Conservation (phyloP, 2,113 vertebrate species). For the Lucifuga dentata region DNA sequence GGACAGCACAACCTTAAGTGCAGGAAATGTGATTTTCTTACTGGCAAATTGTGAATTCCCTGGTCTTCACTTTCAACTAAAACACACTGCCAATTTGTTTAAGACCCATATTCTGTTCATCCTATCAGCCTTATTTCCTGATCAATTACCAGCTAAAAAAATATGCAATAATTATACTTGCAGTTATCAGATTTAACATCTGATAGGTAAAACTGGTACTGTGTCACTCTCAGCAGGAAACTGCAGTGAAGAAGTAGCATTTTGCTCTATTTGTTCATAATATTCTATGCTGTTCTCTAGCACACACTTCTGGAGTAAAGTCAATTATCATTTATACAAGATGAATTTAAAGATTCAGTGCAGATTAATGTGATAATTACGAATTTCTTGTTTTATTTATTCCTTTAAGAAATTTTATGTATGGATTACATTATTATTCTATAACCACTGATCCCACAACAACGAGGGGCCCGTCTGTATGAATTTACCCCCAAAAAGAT, state of each 20-base stretch:
- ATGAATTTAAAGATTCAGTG: background rate
- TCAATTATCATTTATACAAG: background rate
- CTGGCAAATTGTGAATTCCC: background rate
- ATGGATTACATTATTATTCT: too few relatives aligned
- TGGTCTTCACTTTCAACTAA: too few relatives aligned
- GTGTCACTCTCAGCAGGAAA: background rate
- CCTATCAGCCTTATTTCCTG: too few relatives aligned
- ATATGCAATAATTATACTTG: too few relatives aligned
- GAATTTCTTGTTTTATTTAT: constrained; percentile 21
- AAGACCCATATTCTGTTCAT: too few relatives aligned
- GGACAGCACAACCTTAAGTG: constrained; percentile 6
- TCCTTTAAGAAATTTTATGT: constrained; percentile 14
- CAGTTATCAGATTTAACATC: too few relatives aligned
- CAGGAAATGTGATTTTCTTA: background rate
- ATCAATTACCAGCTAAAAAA: too few relatives aligned
- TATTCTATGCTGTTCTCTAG: background rate
- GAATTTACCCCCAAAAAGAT: too few relatives aligned
- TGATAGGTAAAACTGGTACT: background rate
- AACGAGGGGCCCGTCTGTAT: too few relatives aligned
- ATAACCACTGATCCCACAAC: too few relatives aligned
- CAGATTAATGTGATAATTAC: constrained; percentile 13
- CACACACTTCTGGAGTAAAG: constrained; percentile 19
- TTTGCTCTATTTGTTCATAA: background rate
- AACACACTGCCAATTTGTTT: too few relatives aligned
- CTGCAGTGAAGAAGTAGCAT: background rate